These are phyloP conservation scores for Alfaro cultratus DNA, from an alignment of 2,797 vertebrate species.

Conservation along the genomic window DNA sequence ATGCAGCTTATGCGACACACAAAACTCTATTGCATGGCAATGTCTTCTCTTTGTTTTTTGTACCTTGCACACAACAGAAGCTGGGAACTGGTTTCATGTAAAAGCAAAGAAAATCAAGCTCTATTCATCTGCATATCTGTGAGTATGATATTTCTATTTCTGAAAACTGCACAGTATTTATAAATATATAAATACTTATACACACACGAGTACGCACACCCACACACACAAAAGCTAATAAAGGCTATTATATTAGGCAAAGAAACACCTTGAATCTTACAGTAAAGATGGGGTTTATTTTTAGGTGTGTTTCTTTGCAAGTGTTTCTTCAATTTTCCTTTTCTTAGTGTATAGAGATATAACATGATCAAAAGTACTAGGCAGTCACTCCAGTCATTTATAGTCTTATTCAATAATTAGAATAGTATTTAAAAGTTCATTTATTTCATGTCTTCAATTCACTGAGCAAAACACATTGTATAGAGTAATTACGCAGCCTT, in stretches of 20 bases:
- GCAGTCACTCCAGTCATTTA: neutral
- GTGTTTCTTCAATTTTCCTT: slow-evolving; percentile 11
- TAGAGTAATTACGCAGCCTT: neutral
- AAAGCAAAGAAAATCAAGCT: slow-evolving; percentile 24
- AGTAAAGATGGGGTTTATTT: slow-evolving; percentile 13
- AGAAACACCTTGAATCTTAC: slow-evolving; percentile 35
- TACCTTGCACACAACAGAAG: slow-evolving; percentile 23
- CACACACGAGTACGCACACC: no score
- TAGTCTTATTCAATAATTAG: neutral
- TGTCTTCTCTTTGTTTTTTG: neutral
- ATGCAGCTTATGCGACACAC: slow-evolving; percentile 41
- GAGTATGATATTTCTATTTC: no score
- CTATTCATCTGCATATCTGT: slow-evolving; percentile 17
- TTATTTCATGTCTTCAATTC: neutral
- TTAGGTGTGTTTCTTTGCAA: neutral
- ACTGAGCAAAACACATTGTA: neutral
- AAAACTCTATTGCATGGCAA: neutral
- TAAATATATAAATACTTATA: no score
- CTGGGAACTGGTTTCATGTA: slow-evolving; percentile 38
- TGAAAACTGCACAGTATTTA: no score
- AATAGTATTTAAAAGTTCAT: neutral
- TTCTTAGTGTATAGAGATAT: slow-evolving; percentile 1
- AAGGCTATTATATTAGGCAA: slow-evolving; percentile 1
- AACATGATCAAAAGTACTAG: neutral
- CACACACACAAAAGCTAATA: no score